Percentiles rank a stretch among this genome's conserved stretches.
These are phyloP conservation scores for Gymnopithys bicolor DNA, from an alignment of 2,797 vertebrate genomes.

Conservation along the genomic window DNA sequence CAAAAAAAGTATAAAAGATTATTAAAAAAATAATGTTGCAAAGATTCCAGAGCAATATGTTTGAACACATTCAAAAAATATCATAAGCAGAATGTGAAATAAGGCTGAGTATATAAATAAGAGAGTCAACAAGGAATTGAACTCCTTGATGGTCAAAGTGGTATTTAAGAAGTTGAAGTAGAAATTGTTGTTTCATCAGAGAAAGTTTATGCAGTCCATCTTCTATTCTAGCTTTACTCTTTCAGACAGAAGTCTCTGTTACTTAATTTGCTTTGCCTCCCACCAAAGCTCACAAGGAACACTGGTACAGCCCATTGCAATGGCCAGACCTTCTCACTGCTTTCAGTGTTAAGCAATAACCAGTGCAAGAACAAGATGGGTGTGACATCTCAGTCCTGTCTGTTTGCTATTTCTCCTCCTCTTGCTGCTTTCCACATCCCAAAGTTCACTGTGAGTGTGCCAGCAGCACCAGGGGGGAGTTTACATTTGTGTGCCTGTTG, in stretches of 20 bases:
- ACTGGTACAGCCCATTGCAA: neutral
- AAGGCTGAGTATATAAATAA: neutral
- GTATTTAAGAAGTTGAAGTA: neutral
- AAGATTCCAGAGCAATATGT: neutral
- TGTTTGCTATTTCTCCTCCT: neutral
- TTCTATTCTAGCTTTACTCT: neutral
- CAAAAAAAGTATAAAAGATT: neutral
- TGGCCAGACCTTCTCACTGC: neutral
- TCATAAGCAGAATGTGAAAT: neutral
- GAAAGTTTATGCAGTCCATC: neutral
- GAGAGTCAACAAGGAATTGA: neutral
- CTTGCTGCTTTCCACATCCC: neutral
- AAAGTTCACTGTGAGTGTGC: neutral
- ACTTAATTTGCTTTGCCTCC: neutral
- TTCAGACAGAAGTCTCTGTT: neutral
- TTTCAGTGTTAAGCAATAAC: neutral
- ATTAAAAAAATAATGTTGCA: neutral
- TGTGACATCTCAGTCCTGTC: fast-evolving
- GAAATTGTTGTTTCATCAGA: neutral
- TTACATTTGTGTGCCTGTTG: neutral
- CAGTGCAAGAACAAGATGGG: neutral
- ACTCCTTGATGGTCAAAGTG: neutral
- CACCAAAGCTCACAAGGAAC: neutral
- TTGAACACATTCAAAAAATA: neutral
- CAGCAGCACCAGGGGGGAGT: neutral